Evolutionary conservation across 2,113 vertebrate genomes (phyloP).

Genomic region (Lampris incognitus): DNA sequence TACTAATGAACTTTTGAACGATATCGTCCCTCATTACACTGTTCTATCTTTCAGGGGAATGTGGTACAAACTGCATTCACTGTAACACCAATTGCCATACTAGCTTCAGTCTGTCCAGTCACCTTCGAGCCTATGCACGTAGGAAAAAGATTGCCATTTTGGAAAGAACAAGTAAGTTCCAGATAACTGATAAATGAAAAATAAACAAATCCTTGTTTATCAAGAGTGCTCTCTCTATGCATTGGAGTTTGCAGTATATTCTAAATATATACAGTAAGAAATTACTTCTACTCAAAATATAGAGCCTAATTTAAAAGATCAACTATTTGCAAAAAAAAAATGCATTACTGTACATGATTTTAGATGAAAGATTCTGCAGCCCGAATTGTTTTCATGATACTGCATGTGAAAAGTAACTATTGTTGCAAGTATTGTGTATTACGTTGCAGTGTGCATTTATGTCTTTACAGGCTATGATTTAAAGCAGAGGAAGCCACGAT

Average conservation of each 20-base stretch:
- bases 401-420: too few species aligned
- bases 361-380: too few species aligned
- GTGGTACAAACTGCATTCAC: conserved; percentile 85
- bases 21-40: neutral
- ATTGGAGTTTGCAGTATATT: too few species aligned
- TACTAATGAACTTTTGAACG: too few species aligned
- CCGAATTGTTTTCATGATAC: too few species aligned
- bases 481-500: conserved; percentile 92
- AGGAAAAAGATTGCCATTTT: conserved; percentile 89
- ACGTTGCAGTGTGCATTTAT: conserved; percentile 47
- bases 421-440: conserved; percentile 28
- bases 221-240: neutral
- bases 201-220: neutral
- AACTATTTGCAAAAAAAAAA: too few species aligned
- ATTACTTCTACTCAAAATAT: too few species aligned
- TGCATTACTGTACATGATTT: too few species aligned
- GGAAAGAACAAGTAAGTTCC: conserved; percentile 87
- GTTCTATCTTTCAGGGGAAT: conserved; percentile 85
- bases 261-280: too few species aligned
- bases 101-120: conserved; percentile 90
- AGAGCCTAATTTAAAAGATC: too few species aligned
- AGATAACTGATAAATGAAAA: neutral
- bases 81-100: conserved; percentile 89
- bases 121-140: conserved; percentile 88
- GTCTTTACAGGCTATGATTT: conserved; percentile 88